These are phyloP conservation scores for Cynoglossus semilaevis DNA, from an alignment of 2,113 vertebrate species.

Conservation along the genomic window DNA sequence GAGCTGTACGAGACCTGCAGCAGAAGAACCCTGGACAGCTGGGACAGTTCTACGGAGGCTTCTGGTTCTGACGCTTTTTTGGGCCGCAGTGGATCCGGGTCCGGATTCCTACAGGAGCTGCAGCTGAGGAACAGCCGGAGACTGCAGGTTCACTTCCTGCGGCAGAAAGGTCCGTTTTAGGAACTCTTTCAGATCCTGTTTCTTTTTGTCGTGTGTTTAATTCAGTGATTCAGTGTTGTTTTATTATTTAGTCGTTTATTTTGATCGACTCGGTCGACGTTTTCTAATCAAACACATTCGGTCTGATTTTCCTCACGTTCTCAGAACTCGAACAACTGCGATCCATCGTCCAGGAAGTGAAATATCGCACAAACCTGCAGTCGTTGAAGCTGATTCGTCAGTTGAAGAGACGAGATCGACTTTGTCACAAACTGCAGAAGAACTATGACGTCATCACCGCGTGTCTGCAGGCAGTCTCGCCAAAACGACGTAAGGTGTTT, in stretches of 20 bases:
- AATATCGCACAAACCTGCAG: conserved; percentile 83
- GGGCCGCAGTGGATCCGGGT: conserved; percentile 78
- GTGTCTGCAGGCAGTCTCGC: conserved; percentile 92
- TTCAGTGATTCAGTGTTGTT: no score
- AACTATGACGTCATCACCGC: conserved; percentile 93
- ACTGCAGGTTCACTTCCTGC: conserved; percentile 84
- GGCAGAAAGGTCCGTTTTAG: conserved; percentile 82
- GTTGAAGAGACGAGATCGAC: conserved; percentile 88
- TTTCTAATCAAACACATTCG: not conserved
- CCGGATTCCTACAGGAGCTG: conserved; percentile 82
- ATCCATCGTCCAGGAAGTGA: conserved; percentile 84
- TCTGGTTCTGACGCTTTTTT: conserved; percentile 84
- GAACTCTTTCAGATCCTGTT: conserved; percentile 30
- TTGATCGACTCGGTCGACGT: no score
- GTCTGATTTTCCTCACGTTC: not conserved
- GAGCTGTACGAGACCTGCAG: conserved; percentile 88
- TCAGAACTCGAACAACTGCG: conserved; percentile 83
- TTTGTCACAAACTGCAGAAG: conserved; percentile 86
- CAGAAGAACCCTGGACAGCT: conserved; percentile 75
- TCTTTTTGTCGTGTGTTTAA: no score
- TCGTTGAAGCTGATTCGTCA: conserved; percentile 91
- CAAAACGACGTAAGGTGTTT: conserved; percentile 87
- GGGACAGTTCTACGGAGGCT: conserved; percentile 89
- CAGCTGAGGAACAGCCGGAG: conserved; percentile 81
- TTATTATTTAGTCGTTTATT: no score